These are phyloP conservation scores for Elephas maximus DNA, from an alignment of 2,113 vertebrate species.

Conservation along the genomic window DNA sequence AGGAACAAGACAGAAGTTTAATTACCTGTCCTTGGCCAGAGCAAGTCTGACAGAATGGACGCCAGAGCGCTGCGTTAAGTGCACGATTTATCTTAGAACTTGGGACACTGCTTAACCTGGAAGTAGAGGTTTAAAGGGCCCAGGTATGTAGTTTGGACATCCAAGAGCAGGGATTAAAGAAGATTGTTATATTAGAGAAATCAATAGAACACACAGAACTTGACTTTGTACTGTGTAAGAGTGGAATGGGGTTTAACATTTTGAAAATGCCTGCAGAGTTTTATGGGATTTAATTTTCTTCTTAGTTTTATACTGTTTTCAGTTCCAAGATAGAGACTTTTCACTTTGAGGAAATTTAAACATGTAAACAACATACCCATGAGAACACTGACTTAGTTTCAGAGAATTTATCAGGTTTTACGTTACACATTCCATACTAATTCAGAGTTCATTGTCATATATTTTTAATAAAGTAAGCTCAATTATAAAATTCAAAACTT, in stretches of 20 bases:
- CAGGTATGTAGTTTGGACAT: not conserved
- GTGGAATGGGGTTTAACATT: not conserved
- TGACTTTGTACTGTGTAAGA: not conserved
- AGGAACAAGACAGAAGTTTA: slow-evolving; percentile 20
- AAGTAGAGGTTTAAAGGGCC: not conserved
- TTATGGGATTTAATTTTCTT: slow-evolving; percentile 58
- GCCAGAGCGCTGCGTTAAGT: not conserved
- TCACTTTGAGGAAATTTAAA: slow-evolving; percentile 68
- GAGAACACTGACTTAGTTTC: slow-evolving; percentile 67
- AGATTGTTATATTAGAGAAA: not conserved
- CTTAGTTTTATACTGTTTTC: slow-evolving; percentile 76
- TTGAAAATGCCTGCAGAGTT: slow-evolving; percentile 11
- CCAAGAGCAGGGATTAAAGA: not conserved
- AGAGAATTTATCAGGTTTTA: slow-evolving; percentile 79
- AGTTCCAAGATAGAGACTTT: slow-evolving; percentile 76
- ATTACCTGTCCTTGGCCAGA: not conserved
- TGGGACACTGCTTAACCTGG: not conserved
- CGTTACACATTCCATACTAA: slow-evolving; percentile 74
- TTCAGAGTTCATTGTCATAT: slow-evolving; percentile 2
- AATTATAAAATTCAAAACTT: slow-evolving; percentile 60
- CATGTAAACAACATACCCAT: slow-evolving; percentile 79
- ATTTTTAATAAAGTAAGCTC: slow-evolving; percentile 64
- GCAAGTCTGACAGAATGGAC: not conserved
- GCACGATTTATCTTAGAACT: slow-evolving; percentile 26
- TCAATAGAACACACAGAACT: not conserved